A percentile compares a stretch with the other conserved stretches of the same genome.
phyloP scores from a whole-genome alignment of 1,140 invertebrate genomes.

The Drosophila nannoptera region DNA sequence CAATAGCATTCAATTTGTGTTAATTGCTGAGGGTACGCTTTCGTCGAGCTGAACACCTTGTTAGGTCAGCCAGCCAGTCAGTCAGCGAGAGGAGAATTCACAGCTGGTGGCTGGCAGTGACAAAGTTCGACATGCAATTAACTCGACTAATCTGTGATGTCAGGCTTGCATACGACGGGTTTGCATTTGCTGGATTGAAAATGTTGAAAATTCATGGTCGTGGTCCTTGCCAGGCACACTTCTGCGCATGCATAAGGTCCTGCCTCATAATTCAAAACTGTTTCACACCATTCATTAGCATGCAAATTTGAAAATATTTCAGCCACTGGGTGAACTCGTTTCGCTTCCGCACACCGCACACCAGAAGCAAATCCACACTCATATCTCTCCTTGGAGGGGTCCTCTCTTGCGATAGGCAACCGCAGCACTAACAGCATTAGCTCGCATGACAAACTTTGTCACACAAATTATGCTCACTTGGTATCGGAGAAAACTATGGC shows the following conservation, averaged over 20 bases:
- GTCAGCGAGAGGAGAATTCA: constrained; percentile 6
- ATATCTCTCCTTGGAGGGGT: constrained; percentile 5
- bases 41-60: neutral
- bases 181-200: constrained; percentile 14
- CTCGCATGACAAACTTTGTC: constrained; percentile 59
- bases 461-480: constrained; percentile 50
- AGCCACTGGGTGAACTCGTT: constrained; percentile 18
- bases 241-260: constrained; percentile 16
- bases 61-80: neutral
- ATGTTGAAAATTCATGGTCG: constrained; percentile 23
- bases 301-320: constrained; percentile 70
- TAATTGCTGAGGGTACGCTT: constrained; percentile 16
- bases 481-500: constrained; percentile 6
- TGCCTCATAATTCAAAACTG: constrained; percentile 10
- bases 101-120: constrained; percentile 49
- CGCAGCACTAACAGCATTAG: constrained; percentile 54
- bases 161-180: constrained; percentile 10
- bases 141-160: constrained; percentile 42
- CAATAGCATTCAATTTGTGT: constrained; percentile 29
- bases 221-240: constrained; percentile 13
- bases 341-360: neutral
- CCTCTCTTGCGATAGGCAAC: constrained; percentile 22
- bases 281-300: constrained; percentile 61
- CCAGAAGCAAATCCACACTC: constrained; percentile 6
- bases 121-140: constrained; percentile 66